Evolutionary conservation across 2,113 vertebrate genomes (phyloP).

Genomic region (Anolis carolinensis): DNA sequence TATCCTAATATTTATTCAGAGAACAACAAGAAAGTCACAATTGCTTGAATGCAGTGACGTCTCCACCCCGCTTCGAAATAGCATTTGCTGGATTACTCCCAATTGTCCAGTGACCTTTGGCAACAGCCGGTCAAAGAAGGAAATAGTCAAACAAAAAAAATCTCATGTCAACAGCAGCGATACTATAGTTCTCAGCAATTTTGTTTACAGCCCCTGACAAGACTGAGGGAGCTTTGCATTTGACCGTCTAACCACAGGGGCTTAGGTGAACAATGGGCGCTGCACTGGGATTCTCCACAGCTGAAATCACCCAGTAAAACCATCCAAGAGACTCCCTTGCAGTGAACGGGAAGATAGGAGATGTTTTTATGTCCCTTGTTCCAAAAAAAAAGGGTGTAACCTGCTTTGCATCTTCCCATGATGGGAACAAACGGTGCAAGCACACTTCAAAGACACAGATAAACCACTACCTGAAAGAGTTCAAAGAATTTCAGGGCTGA

Average conservation of each 20-base stretch:
- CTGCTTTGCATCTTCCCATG: neutral
- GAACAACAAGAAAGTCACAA: neutral
- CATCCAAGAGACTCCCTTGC: constrained; percentile 54
- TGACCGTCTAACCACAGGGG: neutral
- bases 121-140: neutral
- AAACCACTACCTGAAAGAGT: neutral
- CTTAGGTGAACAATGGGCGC: constrained; percentile 53
- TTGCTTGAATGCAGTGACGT: neutral
- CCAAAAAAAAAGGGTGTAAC: neutral
- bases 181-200: constrained; percentile 37
- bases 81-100: neutral
- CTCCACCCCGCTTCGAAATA: neutral
- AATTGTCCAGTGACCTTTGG: neutral
- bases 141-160: neutral
- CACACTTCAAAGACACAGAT: neutral
- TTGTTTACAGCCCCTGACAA: constrained; percentile 18
- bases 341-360: neutral
- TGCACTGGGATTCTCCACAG: constrained; percentile 60
- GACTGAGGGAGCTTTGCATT: neutral
- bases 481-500: constrained; percentile 56
- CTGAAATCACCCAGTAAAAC: constrained; percentile 56
- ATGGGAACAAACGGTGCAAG: neutral
- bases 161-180: neutral
- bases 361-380: neutral
- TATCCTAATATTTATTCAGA: neutral